Evolutionary conservation across 2,888 invertebrate species (phyloP).

Genomic region (Tetheella fluctuosa): DNA sequence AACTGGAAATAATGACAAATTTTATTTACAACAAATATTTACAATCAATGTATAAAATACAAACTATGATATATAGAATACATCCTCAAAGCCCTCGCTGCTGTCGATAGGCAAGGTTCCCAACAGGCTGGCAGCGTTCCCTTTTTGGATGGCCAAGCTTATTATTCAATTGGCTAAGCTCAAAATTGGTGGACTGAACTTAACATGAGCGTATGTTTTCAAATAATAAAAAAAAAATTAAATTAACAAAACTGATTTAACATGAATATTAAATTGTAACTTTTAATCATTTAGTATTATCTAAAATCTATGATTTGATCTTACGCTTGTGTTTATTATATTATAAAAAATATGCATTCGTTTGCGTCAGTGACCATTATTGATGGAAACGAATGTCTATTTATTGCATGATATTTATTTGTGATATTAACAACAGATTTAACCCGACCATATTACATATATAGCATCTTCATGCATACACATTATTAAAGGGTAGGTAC

Average conservation of each 20-base stretch:
- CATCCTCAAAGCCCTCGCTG: too few species aligned
- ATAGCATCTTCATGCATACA: conserved; percentile 28
- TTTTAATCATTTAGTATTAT: background rate
- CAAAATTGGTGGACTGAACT: background rate
- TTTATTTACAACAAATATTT: too few species aligned
- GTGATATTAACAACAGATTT: conserved; percentile 19
- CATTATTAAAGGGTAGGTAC: background rate
- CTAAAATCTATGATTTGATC: background rate
- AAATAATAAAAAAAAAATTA: background rate
- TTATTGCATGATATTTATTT: conserved; percentile 5
- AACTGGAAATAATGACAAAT: too few species aligned
- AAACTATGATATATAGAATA: too few species aligned
- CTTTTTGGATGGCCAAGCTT: too few species aligned
- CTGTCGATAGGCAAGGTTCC: too few species aligned
- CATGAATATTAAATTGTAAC: background rate
- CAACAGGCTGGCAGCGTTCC: too few species aligned
- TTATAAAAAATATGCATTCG: background rate
- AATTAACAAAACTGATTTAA: background rate
- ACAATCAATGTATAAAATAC: too few species aligned
- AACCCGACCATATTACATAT: conserved; percentile 31
- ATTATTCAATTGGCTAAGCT: conserved; percentile 22
- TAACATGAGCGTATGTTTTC: background rate
- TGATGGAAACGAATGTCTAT: background rate
- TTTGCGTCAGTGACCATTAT: background rate
- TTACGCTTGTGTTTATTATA: conserved; percentile 5